Conservation (phyloP, 2,113 vertebrate genomes). For the Myrmecobius fasciatus region DNA sequence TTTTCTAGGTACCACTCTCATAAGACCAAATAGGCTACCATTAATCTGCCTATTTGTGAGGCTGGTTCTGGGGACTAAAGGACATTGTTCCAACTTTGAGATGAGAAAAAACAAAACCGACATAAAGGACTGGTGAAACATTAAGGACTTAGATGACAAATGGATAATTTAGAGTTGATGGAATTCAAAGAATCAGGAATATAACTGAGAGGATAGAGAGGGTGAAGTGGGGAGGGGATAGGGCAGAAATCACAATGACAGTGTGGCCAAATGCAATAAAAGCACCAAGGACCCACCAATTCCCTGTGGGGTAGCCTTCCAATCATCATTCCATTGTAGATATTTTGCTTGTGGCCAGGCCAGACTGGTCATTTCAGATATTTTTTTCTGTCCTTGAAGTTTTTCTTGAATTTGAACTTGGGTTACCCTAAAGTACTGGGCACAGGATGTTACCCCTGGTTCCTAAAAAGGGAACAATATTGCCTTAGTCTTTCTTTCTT, state of each 20-base stretch:
- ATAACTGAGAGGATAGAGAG: conserved; percentile 1
- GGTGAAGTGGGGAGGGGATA: not conserved
- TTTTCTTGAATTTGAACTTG: conserved; percentile 51
- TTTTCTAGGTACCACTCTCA: not conserved
- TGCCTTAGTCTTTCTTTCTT: not conserved
- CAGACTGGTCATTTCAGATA: conserved; percentile 58
- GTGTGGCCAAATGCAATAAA: not conserved
- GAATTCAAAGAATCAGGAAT: not conserved
- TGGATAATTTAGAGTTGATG: not conserved
- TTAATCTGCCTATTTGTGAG: not conserved
- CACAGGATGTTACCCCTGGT: conserved; percentile 64
- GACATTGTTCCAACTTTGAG: not conserved
- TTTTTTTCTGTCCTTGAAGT: conserved; percentile 60
- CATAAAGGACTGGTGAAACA: not conserved
- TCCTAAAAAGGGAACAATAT: conserved; percentile 4
- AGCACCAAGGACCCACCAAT: not conserved
- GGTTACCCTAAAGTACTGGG: conserved; percentile 54
- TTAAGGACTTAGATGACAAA: not conserved
- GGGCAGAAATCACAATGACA: not conserved
- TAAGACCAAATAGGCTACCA: rapidly evolving
- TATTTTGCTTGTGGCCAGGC: conserved; percentile 74
- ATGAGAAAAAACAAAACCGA: not conserved
- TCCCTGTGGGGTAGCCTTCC: not conserved
- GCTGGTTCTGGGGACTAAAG: not conserved
- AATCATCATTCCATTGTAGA: conserved; percentile 70